These are phyloP conservation scores for Macrophya alboannulata DNA, from an alignment of 2,888 invertebrate genomes.

Conservation along the genomic window DNA sequence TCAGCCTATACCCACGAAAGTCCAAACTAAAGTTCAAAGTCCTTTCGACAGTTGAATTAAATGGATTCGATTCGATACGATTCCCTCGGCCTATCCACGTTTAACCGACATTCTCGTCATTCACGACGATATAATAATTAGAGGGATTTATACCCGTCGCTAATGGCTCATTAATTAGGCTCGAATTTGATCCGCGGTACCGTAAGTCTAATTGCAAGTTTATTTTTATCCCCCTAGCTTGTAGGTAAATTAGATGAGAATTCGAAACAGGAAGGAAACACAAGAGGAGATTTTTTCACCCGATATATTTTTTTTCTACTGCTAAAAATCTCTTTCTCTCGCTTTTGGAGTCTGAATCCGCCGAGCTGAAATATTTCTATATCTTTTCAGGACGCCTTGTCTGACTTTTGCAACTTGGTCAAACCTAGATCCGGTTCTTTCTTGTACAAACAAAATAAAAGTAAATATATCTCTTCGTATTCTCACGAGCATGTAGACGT, in stretches of 20 bases:
- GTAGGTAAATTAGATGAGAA: neutral
- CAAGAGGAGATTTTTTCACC: neutral
- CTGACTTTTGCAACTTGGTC: slow-evolving; percentile 22
- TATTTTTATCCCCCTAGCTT: neutral
- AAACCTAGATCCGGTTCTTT: slow-evolving; percentile 40
- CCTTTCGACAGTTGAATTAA: slow-evolving; percentile 38
- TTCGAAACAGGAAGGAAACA: neutral
- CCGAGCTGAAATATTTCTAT: neutral
- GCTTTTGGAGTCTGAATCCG: neutral
- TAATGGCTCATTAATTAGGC: slow-evolving; percentile 25
- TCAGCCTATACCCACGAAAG: slow-evolving; percentile 26
- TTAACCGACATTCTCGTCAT: neutral
- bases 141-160: neutral
- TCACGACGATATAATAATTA: neutral
- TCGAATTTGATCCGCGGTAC: neutral
- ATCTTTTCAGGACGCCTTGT: neutral
- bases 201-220: neutral
- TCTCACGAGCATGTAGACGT: slow-evolving; percentile 6
- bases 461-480: slow-evolving; percentile 29
- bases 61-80: slow-evolving; percentile 37
- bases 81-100: neutral
- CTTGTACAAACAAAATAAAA: neutral
- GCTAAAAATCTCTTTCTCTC: neutral
- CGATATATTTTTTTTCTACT: neutral
- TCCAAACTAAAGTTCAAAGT: slow-evolving; percentile 44